Evolutionary conservation across 2,888 invertebrate genomes (phyloP), one percentile per base, ranked within the genome.

Genomic region (Leptinotarsa rubiginosa): DNA sequence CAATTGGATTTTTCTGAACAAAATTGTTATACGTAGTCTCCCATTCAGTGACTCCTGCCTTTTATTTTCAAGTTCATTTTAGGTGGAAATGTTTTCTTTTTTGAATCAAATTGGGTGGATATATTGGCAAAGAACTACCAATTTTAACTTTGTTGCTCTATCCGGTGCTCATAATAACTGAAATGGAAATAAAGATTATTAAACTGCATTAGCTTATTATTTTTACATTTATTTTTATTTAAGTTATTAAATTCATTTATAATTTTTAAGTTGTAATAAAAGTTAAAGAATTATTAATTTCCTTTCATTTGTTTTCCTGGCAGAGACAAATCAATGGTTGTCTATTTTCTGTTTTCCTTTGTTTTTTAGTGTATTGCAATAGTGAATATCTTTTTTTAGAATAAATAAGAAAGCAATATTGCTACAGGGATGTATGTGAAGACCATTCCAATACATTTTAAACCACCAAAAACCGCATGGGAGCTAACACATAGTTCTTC

Each of bases 261-360:
- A 41, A 67, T 31, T 47, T 56, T 56, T 69, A 69, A 69, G 69
- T 41, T 69, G 69, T 69, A 69, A 69, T 69, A 56, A 69, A 69
- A 69, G 41, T 69, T 56, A 15, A 69, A 56, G 16, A 25, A 62
- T n/a, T 62, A 56, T 22, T 56, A 18, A 25, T 56, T 12, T 18
- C n/a, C 41, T 41, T 62, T 41, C 31, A 31, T 62, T 62, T 4
- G n/a, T 62, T 31, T 59, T 20, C 41, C 12, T 69, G 18, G 7
- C 16, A n/a, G 18, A n/a, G 47, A 18, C 25, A 41, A 12, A 31
- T 22, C 25, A 64, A 16, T 25, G 12, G 16, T 25, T 31, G n/a
- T 25, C 64, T 20, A 15, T n/a, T 41, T 18, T 54, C 20, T 56
- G 56, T 50, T 50, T n/a, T 50, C 2, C 16, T 12, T 12, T 4